phyloP scores from a whole-genome alignment of 2,113 vertebrate genomes.

The Campylorhamphus procurvoides region DNA sequence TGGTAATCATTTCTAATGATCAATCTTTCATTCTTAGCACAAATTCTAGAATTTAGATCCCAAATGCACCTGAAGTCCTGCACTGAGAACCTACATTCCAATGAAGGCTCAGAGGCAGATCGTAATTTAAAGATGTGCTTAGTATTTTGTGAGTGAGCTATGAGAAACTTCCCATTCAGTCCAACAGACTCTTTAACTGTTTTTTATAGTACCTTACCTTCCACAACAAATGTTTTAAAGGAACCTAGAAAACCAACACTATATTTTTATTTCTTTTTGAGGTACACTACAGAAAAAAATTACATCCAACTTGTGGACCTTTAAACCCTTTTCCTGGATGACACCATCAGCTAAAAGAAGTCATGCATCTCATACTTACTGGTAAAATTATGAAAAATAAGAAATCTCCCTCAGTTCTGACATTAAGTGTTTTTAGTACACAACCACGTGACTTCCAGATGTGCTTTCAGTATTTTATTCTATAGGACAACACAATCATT shows the following conservation, averaged over 20 bases:
- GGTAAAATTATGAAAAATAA: background rate
- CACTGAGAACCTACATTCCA: background rate
- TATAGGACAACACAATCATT: background rate
- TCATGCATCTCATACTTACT: background rate
- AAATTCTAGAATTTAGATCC: background rate
- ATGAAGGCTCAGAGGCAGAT: background rate
- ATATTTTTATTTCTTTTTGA: background rate
- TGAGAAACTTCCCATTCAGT: background rate
- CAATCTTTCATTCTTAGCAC: background rate
- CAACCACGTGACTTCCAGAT: background rate
- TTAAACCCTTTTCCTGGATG: background rate
- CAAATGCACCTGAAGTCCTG: background rate
- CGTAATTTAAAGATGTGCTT: background rate
- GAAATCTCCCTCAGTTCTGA: background rate
- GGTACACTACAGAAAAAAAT: background rate
- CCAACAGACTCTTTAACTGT: background rate
- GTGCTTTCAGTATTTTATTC: background rate
- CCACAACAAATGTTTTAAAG: background rate
- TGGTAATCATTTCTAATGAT: background rate
- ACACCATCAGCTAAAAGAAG: background rate
- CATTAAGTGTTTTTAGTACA: background rate
- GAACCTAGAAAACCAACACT: background rate
- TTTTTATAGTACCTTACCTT: background rate
- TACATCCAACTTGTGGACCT: background rate
- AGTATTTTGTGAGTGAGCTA: background rate